Evolutionary conservation across 2,113 vertebrate genomes (phyloP).

Genomic region (Sclerurus mexicanus): DNA sequence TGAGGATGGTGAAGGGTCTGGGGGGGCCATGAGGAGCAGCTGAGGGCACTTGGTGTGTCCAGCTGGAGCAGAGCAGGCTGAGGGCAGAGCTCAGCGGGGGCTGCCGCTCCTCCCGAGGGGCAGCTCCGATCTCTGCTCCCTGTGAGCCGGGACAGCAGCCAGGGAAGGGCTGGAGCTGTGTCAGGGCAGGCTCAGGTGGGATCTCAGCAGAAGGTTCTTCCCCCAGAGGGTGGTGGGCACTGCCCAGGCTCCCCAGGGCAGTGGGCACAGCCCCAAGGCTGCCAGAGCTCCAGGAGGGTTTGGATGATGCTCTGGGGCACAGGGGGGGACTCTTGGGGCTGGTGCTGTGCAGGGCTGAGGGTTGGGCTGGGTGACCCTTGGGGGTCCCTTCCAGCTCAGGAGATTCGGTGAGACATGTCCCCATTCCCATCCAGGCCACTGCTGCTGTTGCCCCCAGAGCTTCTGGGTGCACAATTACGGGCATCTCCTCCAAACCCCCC

Average conservation of each 20-base stretch:
- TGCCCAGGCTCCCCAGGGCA: neutral
- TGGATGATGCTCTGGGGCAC: neutral
- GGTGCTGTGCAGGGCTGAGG: neutral
- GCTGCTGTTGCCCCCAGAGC: neutral
- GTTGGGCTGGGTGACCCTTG: rapidly evolving
- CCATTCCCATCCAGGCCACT: neutral
- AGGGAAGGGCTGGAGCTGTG: neutral
- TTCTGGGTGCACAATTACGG: rapidly evolving
- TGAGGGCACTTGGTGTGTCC: neutral
- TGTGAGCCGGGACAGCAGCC: neutral
- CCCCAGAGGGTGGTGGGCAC: neutral
- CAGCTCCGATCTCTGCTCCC: neutral
- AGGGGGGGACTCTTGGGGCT: neutral
- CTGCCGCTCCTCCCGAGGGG: neutral
- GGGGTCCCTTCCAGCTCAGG: neutral
- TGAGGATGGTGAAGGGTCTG: rapidly evolving
- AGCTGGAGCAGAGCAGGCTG: neutral
- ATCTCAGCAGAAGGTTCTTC: neutral
- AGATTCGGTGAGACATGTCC: rapidly evolving
- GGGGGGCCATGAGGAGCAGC: neutral
- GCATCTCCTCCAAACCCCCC: rapidly evolving
- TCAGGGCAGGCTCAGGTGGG: neutral
- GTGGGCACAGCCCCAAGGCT: neutral
- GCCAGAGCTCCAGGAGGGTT: neutral
- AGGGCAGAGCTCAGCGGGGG: neutral